Evolutionary conservation across 2,888 invertebrate species (phyloP), one percentile per base, ranked within the genome.

Genomic region (Spilarctia lutea): DNA sequence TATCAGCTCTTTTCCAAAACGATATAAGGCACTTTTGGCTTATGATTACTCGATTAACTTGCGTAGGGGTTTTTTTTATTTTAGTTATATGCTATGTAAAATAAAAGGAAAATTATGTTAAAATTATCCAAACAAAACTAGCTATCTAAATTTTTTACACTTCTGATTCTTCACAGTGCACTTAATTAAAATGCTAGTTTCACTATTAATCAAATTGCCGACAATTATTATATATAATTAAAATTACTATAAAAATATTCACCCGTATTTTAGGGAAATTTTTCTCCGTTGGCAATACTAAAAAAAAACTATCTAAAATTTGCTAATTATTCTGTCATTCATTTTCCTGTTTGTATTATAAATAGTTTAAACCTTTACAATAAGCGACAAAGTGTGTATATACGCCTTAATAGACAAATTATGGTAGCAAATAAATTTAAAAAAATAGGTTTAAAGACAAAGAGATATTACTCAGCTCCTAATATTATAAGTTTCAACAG

Each of bases 381-480:
- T 68, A 68, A 68, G 68, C 48, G 18, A 48, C 30, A 69, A 68
- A 52, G n/a, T 56, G 42, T 71, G 71, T 71, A 71, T 71, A 71
- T 71, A 71, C 45, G 71, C 71, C 71, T 71, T 71, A 71, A 45
- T 71, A 71, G 30, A 30, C 27, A 63, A 63, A 13, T 52, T 63
- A 63, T 24, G 35, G 4, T 60, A 60, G 60, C 4, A 35, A 35
- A 3, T 56, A 33, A 35, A 39, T 27, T 13, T 60, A 4, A 3
- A 60, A 27, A 27, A 60, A 60, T n/a, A 27, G 13, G 27, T 60
- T 56, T 0, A 56, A 13, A 3, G 3, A 27, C 56, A 56, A 56
- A 27, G 24, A 52, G 56, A 10, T 11, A 56, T 10, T 27, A 27
- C 60, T 63, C 18, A 16, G 0, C 63, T 30, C 6, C 6, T 30